Percentiles rank a stretch among this genome's conserved stretches.
Evolutionary conservation across 23 tunicate species (phyloP).

Genomic region (Botrylloides violaceus): DNA sequence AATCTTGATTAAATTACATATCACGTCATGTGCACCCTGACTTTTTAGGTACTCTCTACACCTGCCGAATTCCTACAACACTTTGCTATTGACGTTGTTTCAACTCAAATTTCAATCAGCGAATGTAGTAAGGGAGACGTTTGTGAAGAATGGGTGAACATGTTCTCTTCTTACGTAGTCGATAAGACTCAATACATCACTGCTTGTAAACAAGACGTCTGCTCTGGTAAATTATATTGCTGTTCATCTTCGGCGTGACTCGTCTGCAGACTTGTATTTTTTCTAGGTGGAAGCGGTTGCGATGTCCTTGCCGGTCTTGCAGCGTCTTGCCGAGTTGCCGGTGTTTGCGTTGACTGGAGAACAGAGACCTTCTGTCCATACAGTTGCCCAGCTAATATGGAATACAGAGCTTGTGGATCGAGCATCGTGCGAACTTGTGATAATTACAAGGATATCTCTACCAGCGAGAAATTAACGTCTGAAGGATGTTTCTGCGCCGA

Average conservation of each 20-base stretch:
- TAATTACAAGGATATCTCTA: slow-evolving; percentile 67
- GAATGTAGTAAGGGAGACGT: slow-evolving; percentile 21
- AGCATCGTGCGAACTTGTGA: slow-evolving; percentile 60
- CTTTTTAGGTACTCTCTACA: slow-evolving; percentile 25
- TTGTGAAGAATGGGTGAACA: slow-evolving; percentile 21
- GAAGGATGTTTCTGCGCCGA: slow-evolving; percentile 99
- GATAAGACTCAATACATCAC: slow-evolving; percentile 38
- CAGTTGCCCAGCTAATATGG: slow-evolving; percentile 44
- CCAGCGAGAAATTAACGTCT: slow-evolving; percentile 28
- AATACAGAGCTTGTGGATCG: slow-evolving; percentile 82
- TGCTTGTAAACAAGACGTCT: slow-evolving; percentile 51
- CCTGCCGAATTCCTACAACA: slow-evolving; percentile 42
- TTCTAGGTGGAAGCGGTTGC: slow-evolving; percentile 68
- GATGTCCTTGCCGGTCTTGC: slow-evolving; percentile 58
- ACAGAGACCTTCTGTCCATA: slow-evolving; percentile 59
- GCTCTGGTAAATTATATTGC: slow-evolving; percentile 54
- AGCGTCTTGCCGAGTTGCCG: slow-evolving; percentile 48
- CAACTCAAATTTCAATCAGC: slow-evolving; percentile 16
- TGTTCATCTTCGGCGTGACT: neutral
- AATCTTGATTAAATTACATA: neutral
- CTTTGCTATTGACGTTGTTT: slow-evolving; percentile 17
- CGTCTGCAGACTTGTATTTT: slow-evolving; percentile 2
- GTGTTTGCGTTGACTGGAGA: slow-evolving; percentile 95
- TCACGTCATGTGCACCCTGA: neutral
- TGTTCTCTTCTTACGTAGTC: slow-evolving; percentile 73